phyloP scores from a whole-genome alignment of 2,113 vertebrate species.

The Labeo rohita region DNA sequence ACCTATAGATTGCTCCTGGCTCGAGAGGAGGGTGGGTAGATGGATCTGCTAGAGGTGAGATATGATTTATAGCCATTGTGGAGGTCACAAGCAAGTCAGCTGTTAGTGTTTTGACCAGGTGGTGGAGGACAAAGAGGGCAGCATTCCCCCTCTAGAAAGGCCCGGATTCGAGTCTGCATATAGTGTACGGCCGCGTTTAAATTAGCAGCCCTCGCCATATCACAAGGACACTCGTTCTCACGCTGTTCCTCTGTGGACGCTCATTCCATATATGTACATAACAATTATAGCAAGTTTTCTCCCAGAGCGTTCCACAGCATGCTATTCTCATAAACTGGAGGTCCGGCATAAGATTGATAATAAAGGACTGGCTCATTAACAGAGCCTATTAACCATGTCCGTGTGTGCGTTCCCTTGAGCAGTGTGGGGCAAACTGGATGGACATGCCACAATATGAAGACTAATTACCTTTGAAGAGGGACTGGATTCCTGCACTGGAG shows the following conservation, averaged over 20 bases:
- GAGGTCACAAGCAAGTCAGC: slow-evolving; percentile 77
- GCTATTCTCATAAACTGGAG: slow-evolving; percentile 66
- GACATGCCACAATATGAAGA: slow-evolving; percentile 80
- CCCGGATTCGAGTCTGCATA: slow-evolving; percentile 51
- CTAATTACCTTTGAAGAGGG: slow-evolving; percentile 80
- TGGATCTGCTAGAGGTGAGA: slow-evolving; percentile 49
- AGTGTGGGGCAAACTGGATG: slow-evolving; percentile 74
- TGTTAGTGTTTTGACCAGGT: slow-evolving; percentile 80
- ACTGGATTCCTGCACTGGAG: slow-evolving; percentile 69
- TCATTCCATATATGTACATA: slow-evolving; percentile 41
- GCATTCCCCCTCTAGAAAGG: slow-evolving; percentile 69
- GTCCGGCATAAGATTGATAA: slow-evolving; percentile 79
- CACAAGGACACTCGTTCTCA: slow-evolving; percentile 59
- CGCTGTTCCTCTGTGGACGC: slow-evolving; percentile 63
- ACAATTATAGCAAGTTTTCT: slow-evolving; percentile 62
- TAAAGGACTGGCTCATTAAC: slow-evolving; percentile 84
- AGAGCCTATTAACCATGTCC: slow-evolving; percentile 82
- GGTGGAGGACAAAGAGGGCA: slow-evolving; percentile 75
- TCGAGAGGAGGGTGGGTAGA: slow-evolving; percentile 31
- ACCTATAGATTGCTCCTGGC: slow-evolving; percentile 56
- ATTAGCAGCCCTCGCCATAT: slow-evolving; percentile 64
- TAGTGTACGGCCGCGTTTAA: slow-evolving; percentile 54
- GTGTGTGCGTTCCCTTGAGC: slow-evolving; percentile 76
- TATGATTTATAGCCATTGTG: slow-evolving; percentile 72
- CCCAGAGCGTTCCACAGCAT: slow-evolving; percentile 74